Evolutionary conservation across 2,113 vertebrate genomes (phyloP), one percentile per base, ranked within the genome.

Genomic region (Crocuta crocuta): DNA sequence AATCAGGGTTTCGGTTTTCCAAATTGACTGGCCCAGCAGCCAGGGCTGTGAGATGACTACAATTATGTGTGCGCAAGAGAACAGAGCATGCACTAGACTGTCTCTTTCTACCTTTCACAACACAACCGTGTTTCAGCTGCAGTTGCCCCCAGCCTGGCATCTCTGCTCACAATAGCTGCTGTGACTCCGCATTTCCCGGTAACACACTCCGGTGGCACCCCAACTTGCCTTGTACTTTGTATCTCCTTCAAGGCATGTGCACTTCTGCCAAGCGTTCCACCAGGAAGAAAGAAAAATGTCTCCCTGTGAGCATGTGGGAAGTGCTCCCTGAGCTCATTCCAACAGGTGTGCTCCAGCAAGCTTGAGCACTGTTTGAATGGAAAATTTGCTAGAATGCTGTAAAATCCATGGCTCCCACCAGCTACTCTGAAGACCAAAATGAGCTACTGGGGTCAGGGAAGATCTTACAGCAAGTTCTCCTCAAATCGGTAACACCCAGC

Each of bases 281-380:
- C 53, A 70, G 92, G n/a, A 76, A 58, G 83, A 50, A 88, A 73
- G 66, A 81, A 48, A 90, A 79, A 50, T 10, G 2, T 70, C 85
- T 93, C 48, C 63, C 80, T n/a, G 21, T 33, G 53, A 88, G 63
- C 55, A 43, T 39, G 1, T 8, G 63, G 12, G 53, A 80, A n/a
- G 43, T 7, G 33, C 43, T 93, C 81, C 23, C 84, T 9, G 78
- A 83, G 86, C 68, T 63, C 19, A 43, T 53, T 31, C 28, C 71
- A 39, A 85, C 80, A 89, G 91, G 45, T 16, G 13, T 10, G 1
- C 33, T 68, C 55, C 65, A 31, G 53, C 35, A 55, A 53, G 65
- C 71, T 7, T 0, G 6, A 26, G n/a, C 31, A 15, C 7, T 4
- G n/a, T 13, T 73, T 45, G 39, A n/a, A n/a, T 2, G 5, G n/a